These are phyloP conservation scores for Deilephila elpenor DNA, from an alignment of 2,888 invertebrate genomes.

Conservation along the genomic window DNA sequence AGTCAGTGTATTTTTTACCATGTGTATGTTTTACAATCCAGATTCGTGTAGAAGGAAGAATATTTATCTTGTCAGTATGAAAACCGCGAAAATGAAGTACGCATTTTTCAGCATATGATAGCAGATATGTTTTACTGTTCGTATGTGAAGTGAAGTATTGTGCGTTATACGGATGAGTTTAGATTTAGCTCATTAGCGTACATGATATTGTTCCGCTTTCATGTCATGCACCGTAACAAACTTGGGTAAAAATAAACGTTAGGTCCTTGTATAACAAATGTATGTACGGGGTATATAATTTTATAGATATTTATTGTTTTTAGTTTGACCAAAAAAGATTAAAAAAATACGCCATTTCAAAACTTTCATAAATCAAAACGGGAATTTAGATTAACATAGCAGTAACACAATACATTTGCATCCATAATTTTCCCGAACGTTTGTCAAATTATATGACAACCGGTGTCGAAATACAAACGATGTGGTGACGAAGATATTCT, in stretches of 20 bases:
- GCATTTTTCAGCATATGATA: background rate
- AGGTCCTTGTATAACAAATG: background rate
- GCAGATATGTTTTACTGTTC: background rate
- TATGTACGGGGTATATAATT: background rate
- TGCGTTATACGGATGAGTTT: background rate
- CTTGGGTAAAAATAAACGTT: background rate
- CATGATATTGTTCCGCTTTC: background rate
- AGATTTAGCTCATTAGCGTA: slow-evolving; percentile 14
- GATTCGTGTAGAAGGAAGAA: no score
- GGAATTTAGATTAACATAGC: no score
- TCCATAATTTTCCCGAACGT: background rate
- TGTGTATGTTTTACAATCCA: no score
- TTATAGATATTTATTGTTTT: no score
- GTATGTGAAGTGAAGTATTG: no score
- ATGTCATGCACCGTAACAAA: background rate
- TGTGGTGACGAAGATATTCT: slow-evolving; percentile 1
- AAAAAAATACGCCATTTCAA: no score
- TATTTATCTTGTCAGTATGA: no score
- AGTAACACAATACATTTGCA: background rate
- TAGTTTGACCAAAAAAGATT: no score
- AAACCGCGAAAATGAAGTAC: background rate
- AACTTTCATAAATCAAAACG: no score
- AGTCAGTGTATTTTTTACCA: no score
- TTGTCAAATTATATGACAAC: slow-evolving; percentile 5
- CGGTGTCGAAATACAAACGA: background rate